Evolutionary conservation across 2,797 vertebrate genomes (phyloP).

Genomic region (Cryptoblepharus egeriae): DNA sequence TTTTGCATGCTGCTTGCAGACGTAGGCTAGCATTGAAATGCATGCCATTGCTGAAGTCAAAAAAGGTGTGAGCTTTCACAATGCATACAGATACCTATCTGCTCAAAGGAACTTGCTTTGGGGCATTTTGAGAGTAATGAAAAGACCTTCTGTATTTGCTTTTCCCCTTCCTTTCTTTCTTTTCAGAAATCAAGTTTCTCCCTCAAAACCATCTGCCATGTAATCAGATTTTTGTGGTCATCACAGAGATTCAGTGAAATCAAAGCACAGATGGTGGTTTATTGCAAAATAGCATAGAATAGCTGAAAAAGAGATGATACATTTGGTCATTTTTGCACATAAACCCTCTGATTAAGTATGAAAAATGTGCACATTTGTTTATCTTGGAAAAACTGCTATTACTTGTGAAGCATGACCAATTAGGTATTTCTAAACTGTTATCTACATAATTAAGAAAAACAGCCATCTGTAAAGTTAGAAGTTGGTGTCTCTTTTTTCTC

Average conservation of each 20-base stretch:
- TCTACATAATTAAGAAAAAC: slow-evolving; percentile 83
- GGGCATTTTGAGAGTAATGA: slow-evolving; percentile 29
- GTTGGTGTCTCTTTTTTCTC: slow-evolving; percentile 65
- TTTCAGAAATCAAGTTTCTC: slow-evolving; percentile 58
- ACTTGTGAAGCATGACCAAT: slow-evolving; percentile 85
- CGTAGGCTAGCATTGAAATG: not conserved
- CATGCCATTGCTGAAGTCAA: not conserved
- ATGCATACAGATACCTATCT: not conserved
- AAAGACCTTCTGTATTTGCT: slow-evolving; percentile 41
- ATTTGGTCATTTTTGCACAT: slow-evolving; percentile 81
- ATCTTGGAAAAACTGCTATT: slow-evolving; percentile 81
- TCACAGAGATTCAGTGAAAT: slow-evolving; percentile 73
- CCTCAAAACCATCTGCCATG: slow-evolving; percentile 68
- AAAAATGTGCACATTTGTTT: slow-evolving; percentile 84
- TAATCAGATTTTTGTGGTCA: slow-evolving; percentile 75
- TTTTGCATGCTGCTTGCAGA: not conserved
- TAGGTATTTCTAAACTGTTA: slow-evolving; percentile 80
- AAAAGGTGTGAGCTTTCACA: not conserved
- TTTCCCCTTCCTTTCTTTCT: not conserved
- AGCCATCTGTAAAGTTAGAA: slow-evolving; percentile 83
- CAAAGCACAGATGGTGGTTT: slow-evolving; percentile 80
- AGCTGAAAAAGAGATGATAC: slow-evolving; percentile 77
- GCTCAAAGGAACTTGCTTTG: slow-evolving; percentile 35
- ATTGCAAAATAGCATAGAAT: slow-evolving; percentile 77
- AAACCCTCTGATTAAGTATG: slow-evolving; percentile 81